Percentiles rank a stretch among this genome's conserved stretches.
Evolutionary conservation across 1,140 invertebrate genomes (phyloP).

Genomic region (Drosophila kurseongensis): DNA sequence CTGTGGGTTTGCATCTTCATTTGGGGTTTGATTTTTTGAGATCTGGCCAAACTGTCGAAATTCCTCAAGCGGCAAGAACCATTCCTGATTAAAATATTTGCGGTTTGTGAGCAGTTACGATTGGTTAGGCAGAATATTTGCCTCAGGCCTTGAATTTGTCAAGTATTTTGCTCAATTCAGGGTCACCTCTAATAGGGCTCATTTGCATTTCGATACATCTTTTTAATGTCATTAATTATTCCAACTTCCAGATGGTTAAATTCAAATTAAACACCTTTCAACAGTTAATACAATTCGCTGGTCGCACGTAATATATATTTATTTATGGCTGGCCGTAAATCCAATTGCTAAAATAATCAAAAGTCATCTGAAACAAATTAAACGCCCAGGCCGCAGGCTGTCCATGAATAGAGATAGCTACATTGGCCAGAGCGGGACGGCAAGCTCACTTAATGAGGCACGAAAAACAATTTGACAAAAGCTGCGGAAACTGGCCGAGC

Average conservation of each 20-base stretch:
- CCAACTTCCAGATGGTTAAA: slow-evolving; percentile 42
- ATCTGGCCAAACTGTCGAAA: slow-evolving; percentile 39
- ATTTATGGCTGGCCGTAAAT: slow-evolving; percentile 61
- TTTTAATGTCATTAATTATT: slow-evolving; percentile 31
- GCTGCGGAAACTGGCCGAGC: slow-evolving; percentile 39
- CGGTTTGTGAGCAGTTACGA: slow-evolving; percentile 38
- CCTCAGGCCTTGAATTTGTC: slow-evolving; percentile 1
- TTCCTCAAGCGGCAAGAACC: slow-evolving; percentile 40
- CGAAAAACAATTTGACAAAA: slow-evolving; percentile 72
- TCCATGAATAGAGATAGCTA: slow-evolving; percentile 15
- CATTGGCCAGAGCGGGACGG: background rate
- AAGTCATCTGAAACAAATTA: slow-evolving; percentile 60
- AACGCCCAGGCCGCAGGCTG: slow-evolving; percentile 25
- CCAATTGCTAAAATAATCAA: slow-evolving; percentile 61
- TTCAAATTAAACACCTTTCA: slow-evolving; percentile 51
- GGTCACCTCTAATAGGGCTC: background rate
- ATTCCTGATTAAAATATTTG: slow-evolving; percentile 52
- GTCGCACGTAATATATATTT: slow-evolving; percentile 59
- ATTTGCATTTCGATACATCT: slow-evolving; percentile 4
- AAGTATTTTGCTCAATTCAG: background rate
- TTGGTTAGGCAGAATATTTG: slow-evolving; percentile 17
- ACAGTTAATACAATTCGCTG: slow-evolving; percentile 57
- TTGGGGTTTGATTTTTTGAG: slow-evolving; percentile 49
- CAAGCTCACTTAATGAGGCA: slow-evolving; percentile 55
- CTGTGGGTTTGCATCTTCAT: slow-evolving; percentile 44